phyloP scores from a whole-genome alignment of 2,113 vertebrate genomes.

The Otus sunia region DNA sequence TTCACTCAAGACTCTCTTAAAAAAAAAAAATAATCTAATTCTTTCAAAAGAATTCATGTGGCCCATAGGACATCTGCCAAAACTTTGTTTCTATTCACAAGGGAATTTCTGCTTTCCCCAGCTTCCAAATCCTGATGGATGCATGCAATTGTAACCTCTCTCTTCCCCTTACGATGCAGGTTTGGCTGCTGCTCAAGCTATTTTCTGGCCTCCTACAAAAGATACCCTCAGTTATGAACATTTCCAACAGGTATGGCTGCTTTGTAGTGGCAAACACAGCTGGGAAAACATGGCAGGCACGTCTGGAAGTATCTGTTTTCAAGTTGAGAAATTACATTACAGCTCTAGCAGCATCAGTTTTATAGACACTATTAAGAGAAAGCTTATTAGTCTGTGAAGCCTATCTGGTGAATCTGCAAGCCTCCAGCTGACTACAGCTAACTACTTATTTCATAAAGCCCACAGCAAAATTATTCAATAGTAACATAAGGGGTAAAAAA shows the following conservation, averaged over 20 bases:
- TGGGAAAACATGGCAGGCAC: not conserved
- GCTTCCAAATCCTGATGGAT: not conserved
- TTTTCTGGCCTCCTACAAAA: not conserved
- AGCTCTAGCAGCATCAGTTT: slow-evolving; percentile 4
- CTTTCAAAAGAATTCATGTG: not conserved
- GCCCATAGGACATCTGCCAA: not conserved
- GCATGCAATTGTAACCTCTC: rapidly evolving
- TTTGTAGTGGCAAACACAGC: not conserved
- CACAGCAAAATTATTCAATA: slow-evolving; percentile 7
- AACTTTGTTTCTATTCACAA: not conserved
- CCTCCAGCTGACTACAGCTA: not conserved
- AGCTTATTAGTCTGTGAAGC: slow-evolving; percentile 13
- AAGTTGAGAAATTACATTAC: not conserved
- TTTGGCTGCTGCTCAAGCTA: not conserved
- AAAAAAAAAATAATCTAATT: not conserved
- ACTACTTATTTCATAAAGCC: slow-evolving; percentile 12
- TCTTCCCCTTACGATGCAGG: rapidly evolving
- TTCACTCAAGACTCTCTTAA: not conserved
- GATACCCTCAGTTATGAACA: not conserved
- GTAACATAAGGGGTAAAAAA: not conserved
- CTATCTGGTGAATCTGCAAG: not conserved
- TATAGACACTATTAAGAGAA: slow-evolving; percentile 8
- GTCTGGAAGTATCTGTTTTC: not conserved
- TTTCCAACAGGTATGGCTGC: not conserved
- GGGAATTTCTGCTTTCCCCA: not conserved